Evolutionary conservation across 2,797 vertebrate genomes (phyloP), one percentile per base, ranked within the genome.

Genomic region (Semotilus atromaculatus): DNA sequence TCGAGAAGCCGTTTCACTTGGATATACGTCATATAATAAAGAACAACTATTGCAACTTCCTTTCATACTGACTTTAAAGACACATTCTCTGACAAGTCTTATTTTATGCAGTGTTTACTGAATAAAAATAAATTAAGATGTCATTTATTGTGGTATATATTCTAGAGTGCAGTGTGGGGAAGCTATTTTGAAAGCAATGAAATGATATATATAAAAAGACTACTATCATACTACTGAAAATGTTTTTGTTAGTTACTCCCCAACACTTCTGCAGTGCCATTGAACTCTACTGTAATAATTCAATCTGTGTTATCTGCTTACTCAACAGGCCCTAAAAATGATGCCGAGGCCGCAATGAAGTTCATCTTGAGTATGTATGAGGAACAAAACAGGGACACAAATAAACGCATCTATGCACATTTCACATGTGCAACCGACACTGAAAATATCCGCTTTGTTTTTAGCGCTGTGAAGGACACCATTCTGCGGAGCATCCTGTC

Each of bases 381-480:
- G 89, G 91, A 95, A 23, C 90, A 92, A 82, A 96, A 97, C 86
- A 80, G 86, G 0, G 93, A 93, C n/a, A 95, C 92, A 48, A 91
- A 93, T 11, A 96, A 96, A 88, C 85, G 88, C 21, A 95, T 97
- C 78, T 97, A 96, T 86, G 91, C 90, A 2, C 96, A 97, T 91
- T 97, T 96, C 91, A 97, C 96, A 14, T 97, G 96, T 29, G 96
- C 96, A 53, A 97, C 97, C 0, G 97, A 97, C 91, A 98, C 97
- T 0, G 93, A 97, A 87, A 98, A 98, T 83, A 97, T 96, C 86
- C 83, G 90, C 40, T 91, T 96, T 0, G 95, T 97, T 86, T 98
- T 98, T n/a, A 92, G 87, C 45, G 93, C 91, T 3, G 96, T 98
- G 82, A 96, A 95, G 88, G 94, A 97, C 83, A 97, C 94, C 0